A percentile compares a stretch with the other conserved stretches of the same genome.
phyloP scores from a whole-genome alignment of 2,113 vertebrate species.

The Microcebus murinus region DNA sequence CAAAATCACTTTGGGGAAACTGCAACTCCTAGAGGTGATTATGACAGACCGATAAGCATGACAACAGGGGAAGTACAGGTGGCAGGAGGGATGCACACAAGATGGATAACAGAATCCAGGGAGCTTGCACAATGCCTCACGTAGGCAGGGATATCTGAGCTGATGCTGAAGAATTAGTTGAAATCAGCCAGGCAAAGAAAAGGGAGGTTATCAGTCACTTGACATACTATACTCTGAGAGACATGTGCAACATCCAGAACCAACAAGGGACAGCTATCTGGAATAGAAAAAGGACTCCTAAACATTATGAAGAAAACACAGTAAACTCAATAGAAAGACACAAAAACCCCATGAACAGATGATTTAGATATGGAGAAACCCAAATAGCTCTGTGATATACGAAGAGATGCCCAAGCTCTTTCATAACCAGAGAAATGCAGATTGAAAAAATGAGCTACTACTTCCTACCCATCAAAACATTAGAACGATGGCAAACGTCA shows the following conservation, averaged over 20 bases:
- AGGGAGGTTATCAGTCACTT: too few species aligned
- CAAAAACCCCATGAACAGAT: neutral
- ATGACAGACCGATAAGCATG: neutral
- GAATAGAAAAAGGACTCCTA: neutral
- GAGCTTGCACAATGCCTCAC: neutral
- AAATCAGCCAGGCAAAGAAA: neutral
- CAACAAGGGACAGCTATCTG: neutral
- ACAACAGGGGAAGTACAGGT: too few species aligned
- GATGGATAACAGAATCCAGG: neutral
- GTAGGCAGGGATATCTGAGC: too few species aligned
- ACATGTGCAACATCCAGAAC: neutral
- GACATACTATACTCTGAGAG: neutral
- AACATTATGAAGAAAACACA: neutral
- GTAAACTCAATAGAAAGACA: neutral
- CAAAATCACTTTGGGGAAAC: neutral
- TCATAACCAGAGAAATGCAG: neutral
- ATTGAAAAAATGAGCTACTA: neutral
- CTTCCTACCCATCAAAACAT: neutral
- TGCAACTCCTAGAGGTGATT: neutral
- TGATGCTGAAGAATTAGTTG: neutral
- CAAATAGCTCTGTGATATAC: neutral
- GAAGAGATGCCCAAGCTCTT: neutral
- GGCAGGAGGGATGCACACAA: rapidly evolving
- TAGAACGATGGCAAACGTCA: neutral
- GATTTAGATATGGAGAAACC: neutral